These are phyloP conservation scores for Salvelinus fontinalis DNA, from an alignment of 2,113 vertebrate species.

Conservation along the genomic window DNA sequence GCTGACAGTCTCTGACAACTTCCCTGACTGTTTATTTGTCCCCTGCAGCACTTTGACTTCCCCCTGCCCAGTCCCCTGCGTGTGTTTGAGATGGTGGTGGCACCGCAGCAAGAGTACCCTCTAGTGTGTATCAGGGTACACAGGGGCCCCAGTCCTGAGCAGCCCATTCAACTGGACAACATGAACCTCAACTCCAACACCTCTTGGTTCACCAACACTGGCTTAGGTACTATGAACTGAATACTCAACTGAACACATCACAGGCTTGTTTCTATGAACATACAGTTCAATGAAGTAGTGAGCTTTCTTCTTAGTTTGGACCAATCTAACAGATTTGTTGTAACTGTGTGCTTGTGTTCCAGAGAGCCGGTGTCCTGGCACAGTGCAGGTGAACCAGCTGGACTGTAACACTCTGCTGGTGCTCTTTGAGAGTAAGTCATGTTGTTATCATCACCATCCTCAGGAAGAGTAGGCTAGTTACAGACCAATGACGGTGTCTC, in stretches of 20 bases:
- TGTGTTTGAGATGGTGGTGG: conserved; percentile 82
- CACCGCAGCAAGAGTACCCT: conserved; percentile 82
- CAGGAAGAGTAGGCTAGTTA: neutral
- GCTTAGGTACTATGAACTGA: conserved; percentile 63
- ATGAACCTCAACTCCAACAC: conserved; percentile 89
- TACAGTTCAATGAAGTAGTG: neutral
- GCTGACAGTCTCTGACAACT: neutral
- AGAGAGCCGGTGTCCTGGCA: conserved; percentile 73
- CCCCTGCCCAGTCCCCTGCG: conserved; percentile 81
- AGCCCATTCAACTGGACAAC: conserved; percentile 76
- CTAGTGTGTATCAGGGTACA: conserved; percentile 82
- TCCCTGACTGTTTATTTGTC: neutral
- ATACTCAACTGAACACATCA: neutral
- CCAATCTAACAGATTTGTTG: neutral
- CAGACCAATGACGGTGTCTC: neutral
- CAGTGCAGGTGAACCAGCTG: conserved; percentile 81
- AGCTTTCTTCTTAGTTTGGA: neutral
- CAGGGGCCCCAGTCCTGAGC: conserved; percentile 42
- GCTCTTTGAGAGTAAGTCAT: conserved; percentile 77
- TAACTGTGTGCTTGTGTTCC: conserved; percentile 40
- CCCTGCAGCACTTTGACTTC: conserved; percentile 83
- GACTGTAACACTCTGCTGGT: conserved; percentile 79
- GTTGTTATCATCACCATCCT: neutral
- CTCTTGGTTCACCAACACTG: conserved; percentile 83
- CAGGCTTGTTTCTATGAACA: neutral